A percentile compares a stretch with the other conserved stretches of the same genome.
Evolutionary conservation across 2,113 vertebrate species (phyloP).

Genomic region (Argyrosomus japonicus): DNA sequence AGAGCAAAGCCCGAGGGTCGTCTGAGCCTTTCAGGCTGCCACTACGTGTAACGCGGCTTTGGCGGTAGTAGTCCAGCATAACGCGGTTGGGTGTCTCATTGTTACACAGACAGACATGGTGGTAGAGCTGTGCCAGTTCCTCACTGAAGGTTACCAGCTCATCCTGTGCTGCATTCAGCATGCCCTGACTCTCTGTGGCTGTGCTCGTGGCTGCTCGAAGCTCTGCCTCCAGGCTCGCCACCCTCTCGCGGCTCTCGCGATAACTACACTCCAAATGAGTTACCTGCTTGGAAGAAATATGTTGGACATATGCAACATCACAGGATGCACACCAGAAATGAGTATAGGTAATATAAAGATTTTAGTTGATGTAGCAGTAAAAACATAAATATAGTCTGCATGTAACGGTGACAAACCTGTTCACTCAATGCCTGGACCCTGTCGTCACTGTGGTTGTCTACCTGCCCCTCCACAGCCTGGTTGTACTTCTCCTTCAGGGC

Average conservation of each 20-base stretch:
- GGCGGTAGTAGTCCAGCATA: conserved; percentile 98
- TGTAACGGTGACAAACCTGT: conserved; percentile 76
- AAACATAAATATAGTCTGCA: not conserved
- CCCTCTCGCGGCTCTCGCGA: conserved; percentile 89
- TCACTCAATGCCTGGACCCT: conserved; percentile 87
- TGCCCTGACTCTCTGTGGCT: conserved; percentile 91
- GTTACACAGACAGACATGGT: conserved; percentile 98
- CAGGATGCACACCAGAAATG: no score
- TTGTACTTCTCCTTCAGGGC: conserved; percentile 96
- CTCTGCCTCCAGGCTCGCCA: conserved; percentile 90
- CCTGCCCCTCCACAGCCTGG: conserved; percentile 91
- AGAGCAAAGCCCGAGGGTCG: conserved; percentile 91
- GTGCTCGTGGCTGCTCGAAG: conserved; percentile 86
- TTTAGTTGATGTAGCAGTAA: not conserved
- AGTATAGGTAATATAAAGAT: no score
- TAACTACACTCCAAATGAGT: conserved; percentile 87
- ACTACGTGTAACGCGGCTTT: conserved; percentile 92
- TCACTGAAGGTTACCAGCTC: conserved; percentile 98
- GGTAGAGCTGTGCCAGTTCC: conserved; percentile 97
- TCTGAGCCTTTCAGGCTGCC: conserved; percentile 95
- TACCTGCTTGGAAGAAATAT: conserved; percentile 71
- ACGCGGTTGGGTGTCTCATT: conserved; percentile 98
- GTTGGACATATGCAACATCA: not conserved
- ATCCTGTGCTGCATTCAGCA: conserved; percentile 94
- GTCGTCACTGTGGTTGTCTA: conserved; percentile 87